Base-by-base conservation (phyloP, 2,888 invertebrate species). In the Parnassius apollo region DNA sequence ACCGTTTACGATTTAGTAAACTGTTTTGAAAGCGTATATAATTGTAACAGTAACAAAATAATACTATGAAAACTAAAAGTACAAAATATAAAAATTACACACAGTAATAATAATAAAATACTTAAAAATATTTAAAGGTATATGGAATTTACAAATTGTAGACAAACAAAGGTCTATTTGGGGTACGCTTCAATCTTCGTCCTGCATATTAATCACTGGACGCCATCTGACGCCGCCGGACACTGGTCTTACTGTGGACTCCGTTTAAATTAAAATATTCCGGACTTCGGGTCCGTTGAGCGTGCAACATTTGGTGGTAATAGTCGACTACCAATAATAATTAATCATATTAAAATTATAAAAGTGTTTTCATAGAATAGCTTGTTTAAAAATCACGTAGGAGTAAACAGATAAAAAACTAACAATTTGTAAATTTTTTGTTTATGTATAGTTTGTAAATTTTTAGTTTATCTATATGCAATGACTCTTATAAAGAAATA, bases 161-260 rank as follows among this genome's bases (percentile, higher is more conserved):
- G 25, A 75, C 78, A 81, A 82, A 83, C 72, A 75, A 80, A 77
- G 72, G 72, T 62, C 58, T 57, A 56, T 68, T 71, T 62, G 67
- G 71, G 68, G 66, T 65, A 68, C 66, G 74, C 74, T 72, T 75
- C 81, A 76, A 75, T 79, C 82, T 83, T 83, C 80, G 80, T 77
- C 80, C 80, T 79, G 89, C 87, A 90, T 90, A 89, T 89, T 90
- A 90, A 89, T 90, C 88, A 88, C 80, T 67, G 76, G 69, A 73
- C 82, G 76, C 78, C 88, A 88, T 83, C 80, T 88, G 87, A 71
- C 68, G 77, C 74, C 69, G 67, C 60, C 64, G 74, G 71, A 66
- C 72, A 69, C 65, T 68, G 74, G 68, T 71, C 73, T 71, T 70
- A 66, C 68, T 64, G 68, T 66, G 68, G 68, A 65, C 68, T 69